Base-by-base conservation (phyloP, 2,113 vertebrate species). In the Elaphurus davidianus region DNA sequence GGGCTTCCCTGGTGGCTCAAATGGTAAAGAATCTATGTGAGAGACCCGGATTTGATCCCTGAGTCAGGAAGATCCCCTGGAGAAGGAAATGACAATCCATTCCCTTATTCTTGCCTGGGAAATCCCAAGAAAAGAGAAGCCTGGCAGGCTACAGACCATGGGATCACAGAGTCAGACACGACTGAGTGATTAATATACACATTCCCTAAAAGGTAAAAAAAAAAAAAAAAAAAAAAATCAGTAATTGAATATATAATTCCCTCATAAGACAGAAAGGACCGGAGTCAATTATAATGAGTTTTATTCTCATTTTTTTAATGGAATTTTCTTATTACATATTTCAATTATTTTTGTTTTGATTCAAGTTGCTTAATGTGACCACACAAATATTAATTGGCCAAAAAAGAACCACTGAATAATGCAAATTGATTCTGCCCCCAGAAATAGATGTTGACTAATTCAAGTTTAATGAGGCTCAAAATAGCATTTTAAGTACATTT, bases 381-480 rank as follows among this genome's bases (percentile, higher is more conserved):
- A 98, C 25, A 64, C 15, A 97, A 71, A 90, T 95, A 98, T 96
- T 96, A 98, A 97, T 87, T 90, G 79, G 43, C 88, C 87, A 96
- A 96, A 96, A 96, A 33, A 91, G 95, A 98, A 97, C 28, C 84
- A 76, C 21, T 91, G 71, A 96, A 96, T 67, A 98, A 96, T 98
- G 92, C 71, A 96, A 97, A 96, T 96, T 97, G 76, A 98, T 94
- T 97, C 86, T 95, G 88, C 87, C 87, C 86, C 64, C 6, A 94
- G 94, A 98, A 98, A 97, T 96, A 96, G 50, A 91, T 95, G 89
- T 96, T 98, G 96, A 96, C 97, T 98, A 97, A 98, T 98, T 93
- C 91, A 82, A 96, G 94, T 97, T 98, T 98, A 96, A 98, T 98
- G 96, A 98, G 79, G 91, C 97, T 98, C 98, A 98, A 98, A 98